Evolutionary conservation across 2,888 invertebrate species (phyloP), one percentile per base, ranked within the genome.

Genomic region (Bhutanitis thaidina): DNA sequence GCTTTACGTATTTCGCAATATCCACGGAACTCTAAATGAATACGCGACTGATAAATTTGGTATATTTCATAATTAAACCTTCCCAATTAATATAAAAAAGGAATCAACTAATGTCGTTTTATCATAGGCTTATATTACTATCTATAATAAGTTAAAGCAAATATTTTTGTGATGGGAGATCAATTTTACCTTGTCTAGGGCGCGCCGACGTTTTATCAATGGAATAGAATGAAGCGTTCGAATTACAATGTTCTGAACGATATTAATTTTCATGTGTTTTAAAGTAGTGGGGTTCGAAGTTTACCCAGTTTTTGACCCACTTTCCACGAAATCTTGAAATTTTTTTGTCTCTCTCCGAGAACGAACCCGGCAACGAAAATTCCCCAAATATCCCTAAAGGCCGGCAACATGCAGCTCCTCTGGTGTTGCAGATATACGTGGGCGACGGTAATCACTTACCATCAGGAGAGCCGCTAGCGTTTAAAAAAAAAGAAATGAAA

Each of bases 151-250:
- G 8, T 5, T 16, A 27, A 35, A 29, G 44, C 35, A 40, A 50
- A 49, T 49, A 49, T 50, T 44, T 35, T 50, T 39, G 10, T 41
- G 38, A 34, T 13, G 14, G 7, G 1, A 20, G 13, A 45, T 41
- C 39, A 41, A 14, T 43, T 43, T 25, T 30, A 20, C 15, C 29
- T 37, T 43, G 30, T 40, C 46, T 43, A 37, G 45, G 51, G 20
- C 46, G 45, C 14, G 27, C 39, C 35, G 36, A 43, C 15, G 3
- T 2, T 16, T 16, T 46, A 29, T 41, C 29, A 13, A 36, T 29
- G 36, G 30, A 37, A 36, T 35, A 13, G 16, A 16, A 30, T 9
- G 25, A 14, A n/a, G 4, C 12, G 5, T 29, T 40, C 12, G 1
- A 35, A 7, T 14, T 35, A 13, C 9, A 35, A 20, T 4, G 20